Evolutionary conservation across 92 coral and sea anemone genomes (phyloP).

Genomic region (Hydrozoanthus gracilis): DNA sequence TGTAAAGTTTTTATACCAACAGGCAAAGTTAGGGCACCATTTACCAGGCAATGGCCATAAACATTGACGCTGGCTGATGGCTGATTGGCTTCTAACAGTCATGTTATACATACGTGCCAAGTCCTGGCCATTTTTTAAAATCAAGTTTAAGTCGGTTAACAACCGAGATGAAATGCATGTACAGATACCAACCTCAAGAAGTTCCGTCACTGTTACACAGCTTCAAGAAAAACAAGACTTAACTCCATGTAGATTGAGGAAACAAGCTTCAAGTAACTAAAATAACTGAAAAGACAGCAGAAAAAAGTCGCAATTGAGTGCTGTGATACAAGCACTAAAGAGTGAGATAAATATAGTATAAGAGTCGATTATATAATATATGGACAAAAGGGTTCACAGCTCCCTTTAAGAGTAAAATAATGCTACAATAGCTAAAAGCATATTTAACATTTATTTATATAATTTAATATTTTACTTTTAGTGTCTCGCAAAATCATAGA

Average conservation of each 20-base stretch:
- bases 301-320: constrained; percentile 1
- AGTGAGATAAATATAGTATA: constrained; percentile 18
- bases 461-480: constrained; percentile 42
- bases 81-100: neutral
- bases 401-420: constrained; percentile 31
- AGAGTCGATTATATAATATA: constrained; percentile 40
- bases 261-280: constrained; percentile 12
- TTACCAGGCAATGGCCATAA: constrained; percentile 41
- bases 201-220: neutral
- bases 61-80: neutral
- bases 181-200: neutral
- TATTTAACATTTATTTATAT: constrained; percentile 48
- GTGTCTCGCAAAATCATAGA: neutral
- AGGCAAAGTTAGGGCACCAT: constrained; percentile 51
- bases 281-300: constrained; percentile 14
- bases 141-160: no score
- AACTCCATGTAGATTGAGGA: neutral
- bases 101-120: neutral
- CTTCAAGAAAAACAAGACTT: neutral
- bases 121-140: neutral
- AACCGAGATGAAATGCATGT: neutral
- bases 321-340: constrained; percentile 5
- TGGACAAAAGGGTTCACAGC: constrained; percentile 7
- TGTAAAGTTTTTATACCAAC: neutral
- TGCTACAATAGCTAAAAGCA: constrained; percentile 46